A percentile compares a stretch with the other conserved stretches of the same genome.
Conservation (phyloP, 1,140 invertebrate genomes). For the Drosophila nebulosa region DNA sequence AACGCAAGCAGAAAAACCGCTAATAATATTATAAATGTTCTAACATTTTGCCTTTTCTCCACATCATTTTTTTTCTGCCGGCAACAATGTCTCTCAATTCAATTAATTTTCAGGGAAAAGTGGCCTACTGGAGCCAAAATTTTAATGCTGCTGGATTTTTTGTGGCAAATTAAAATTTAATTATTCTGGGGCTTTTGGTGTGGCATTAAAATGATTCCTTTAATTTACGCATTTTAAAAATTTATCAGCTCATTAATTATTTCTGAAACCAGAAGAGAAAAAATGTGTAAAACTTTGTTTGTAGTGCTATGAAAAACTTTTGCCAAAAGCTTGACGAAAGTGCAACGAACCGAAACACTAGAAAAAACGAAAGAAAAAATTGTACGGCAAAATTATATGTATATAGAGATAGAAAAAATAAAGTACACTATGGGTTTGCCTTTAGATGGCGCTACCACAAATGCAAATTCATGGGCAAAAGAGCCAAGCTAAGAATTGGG, state of each 20-base stretch:
- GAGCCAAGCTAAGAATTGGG: slow-evolving; percentile 42
- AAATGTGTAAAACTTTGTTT: background rate
- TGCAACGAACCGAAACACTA: slow-evolving; percentile 37
- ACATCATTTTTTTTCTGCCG: slow-evolving; percentile 19
- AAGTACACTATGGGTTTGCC: slow-evolving; percentile 17
- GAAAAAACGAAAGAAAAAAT: slow-evolving; percentile 24
- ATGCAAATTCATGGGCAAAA: slow-evolving; percentile 62
- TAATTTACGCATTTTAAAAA: slow-evolving; percentile 16
- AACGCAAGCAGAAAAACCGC: slow-evolving; percentile 6
- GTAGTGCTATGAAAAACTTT: slow-evolving; percentile 28
- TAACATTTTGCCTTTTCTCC: slow-evolving; percentile 16
- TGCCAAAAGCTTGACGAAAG: slow-evolving; percentile 53
- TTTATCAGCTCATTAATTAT: slow-evolving; percentile 56
- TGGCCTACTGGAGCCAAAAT: slow-evolving; percentile 52
- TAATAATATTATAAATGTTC: slow-evolving; percentile 69
- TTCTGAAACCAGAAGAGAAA: background rate
- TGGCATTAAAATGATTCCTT: background rate
- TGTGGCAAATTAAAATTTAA: slow-evolving; percentile 67
- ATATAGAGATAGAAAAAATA: slow-evolving; percentile 28
- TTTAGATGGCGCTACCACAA: slow-evolving; percentile 32
- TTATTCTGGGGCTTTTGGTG: slow-evolving; percentile 51
- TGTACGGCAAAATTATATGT: slow-evolving; percentile 31
- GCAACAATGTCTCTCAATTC: slow-evolving; percentile 60
- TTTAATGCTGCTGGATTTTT: slow-evolving; percentile 68
- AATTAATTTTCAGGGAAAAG: slow-evolving; percentile 54